phyloP scores from a whole-genome alignment of 2,113 vertebrate genomes.

The Pelecanus crispus region DNA sequence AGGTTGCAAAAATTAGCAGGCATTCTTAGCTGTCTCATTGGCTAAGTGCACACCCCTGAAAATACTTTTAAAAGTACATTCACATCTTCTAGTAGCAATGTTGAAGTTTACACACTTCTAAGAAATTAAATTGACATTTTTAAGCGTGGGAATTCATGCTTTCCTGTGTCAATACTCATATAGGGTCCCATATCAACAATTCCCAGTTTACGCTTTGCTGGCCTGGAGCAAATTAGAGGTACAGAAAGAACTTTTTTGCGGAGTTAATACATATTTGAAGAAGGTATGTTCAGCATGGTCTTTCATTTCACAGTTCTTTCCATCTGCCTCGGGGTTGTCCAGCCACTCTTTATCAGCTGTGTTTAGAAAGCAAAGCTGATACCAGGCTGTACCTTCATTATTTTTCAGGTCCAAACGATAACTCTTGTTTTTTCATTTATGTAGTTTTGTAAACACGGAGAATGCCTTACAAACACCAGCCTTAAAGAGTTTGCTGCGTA shows the following conservation, averaged over 20 bases:
- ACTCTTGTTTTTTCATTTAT: background rate
- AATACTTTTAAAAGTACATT: background rate
- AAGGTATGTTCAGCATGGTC: background rate
- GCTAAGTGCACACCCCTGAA: background rate
- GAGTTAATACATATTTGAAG: accelerated
- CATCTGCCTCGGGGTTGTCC: background rate
- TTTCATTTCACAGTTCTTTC: background rate
- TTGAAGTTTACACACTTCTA: background rate
- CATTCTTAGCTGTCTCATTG: background rate
- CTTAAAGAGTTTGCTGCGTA: background rate
- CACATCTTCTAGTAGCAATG: background rate
- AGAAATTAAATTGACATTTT: background rate
- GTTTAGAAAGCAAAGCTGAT: background rate
- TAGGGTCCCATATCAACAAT: background rate
- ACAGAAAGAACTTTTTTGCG: background rate
- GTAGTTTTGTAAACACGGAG: background rate
- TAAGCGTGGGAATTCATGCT: background rate
- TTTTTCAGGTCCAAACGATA: background rate
- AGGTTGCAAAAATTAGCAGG: background rate
- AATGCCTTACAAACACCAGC: background rate
- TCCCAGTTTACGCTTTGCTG: background rate
- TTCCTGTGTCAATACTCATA: accelerated
- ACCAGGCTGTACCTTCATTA: background rate
- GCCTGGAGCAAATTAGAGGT: background rate
- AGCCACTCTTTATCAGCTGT: background rate